Percentiles rank a stretch among this genome's conserved stretches.
Evolutionary conservation across 2,113 vertebrate species (phyloP).

Genomic region (Mesembrinibis cayennensis): DNA sequence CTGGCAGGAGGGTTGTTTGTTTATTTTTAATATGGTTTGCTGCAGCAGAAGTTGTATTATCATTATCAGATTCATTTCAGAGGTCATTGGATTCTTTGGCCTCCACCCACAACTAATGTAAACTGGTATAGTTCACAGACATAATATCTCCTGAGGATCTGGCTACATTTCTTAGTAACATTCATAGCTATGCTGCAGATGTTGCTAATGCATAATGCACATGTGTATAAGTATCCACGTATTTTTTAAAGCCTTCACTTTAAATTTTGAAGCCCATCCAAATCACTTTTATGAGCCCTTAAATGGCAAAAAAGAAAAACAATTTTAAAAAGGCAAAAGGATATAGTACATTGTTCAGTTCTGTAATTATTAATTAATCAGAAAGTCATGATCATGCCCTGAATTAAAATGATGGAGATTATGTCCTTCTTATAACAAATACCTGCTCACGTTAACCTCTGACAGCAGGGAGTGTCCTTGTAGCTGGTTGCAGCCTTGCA

Average conservation of each 20-base stretch:
- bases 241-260: not conserved
- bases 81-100: not conserved
- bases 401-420: not conserved
- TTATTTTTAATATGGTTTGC: not conserved
- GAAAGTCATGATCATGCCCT: not conserved
- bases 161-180: not conserved
- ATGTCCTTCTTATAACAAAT: not conserved
- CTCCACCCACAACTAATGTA: not conserved
- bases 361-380: not conserved
- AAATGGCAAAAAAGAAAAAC: not conserved
- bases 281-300: not conserved
- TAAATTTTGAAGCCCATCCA: not conserved
- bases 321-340: not conserved
- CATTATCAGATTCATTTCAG: not conserved
- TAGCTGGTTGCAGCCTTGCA: not conserved
- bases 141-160: not conserved
- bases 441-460: accelerated
- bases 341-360: not conserved
- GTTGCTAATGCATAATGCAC: not conserved
- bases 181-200: not conserved
- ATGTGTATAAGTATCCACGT: accelerated
- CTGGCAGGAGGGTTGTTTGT: not conserved
- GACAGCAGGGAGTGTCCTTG: not conserved
- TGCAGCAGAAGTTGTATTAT: not conserved
- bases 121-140: not conserved